A percentile compares a stretch with the other conserved stretches of the same genome.
Conservation (phyloP, 2,113 vertebrate species). For the Phylloscopus trochiloides region DNA sequence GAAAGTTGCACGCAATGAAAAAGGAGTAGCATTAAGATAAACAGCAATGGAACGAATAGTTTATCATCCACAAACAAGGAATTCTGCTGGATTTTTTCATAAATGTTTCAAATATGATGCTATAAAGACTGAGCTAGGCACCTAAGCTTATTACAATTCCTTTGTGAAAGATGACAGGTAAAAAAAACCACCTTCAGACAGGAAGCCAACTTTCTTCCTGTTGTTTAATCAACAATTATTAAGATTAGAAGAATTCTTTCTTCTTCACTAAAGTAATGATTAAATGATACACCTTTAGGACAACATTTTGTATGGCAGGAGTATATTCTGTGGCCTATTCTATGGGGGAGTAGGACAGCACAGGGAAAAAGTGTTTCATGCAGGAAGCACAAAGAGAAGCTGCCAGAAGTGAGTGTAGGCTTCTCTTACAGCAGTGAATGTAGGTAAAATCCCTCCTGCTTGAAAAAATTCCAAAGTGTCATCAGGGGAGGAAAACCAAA, state of each 20-base stretch:
- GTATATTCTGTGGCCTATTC: background rate
- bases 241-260: constrained; percentile 19
- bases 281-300: background rate
- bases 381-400: constrained; percentile 58
- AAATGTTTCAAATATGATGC: background rate
- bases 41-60: background rate
- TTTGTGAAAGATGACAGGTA: constrained; percentile 55
- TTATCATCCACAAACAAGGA: background rate
- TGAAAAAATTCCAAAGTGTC: constrained; percentile 94
- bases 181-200: constrained; percentile 69
- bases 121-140: background rate
- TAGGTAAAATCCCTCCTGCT: constrained; percentile 79
- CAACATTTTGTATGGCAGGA: background rate
- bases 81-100: background rate
- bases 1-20: background rate
- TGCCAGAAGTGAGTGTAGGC: constrained; percentile 69
- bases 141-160: background rate
- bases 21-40: background rate
- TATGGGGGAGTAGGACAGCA: constrained; percentile 12
- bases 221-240: constrained; percentile 74
- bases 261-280: constrained; percentile 7
- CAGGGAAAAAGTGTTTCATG: constrained; percentile 78
- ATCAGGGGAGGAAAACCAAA: constrained; percentile 87
- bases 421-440: constrained; percentile 74
- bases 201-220: constrained; percentile 82